Evolutionary conservation across 1,140 invertebrate genomes (phyloP).

Genomic region (Diploscapter pachys): DNA sequence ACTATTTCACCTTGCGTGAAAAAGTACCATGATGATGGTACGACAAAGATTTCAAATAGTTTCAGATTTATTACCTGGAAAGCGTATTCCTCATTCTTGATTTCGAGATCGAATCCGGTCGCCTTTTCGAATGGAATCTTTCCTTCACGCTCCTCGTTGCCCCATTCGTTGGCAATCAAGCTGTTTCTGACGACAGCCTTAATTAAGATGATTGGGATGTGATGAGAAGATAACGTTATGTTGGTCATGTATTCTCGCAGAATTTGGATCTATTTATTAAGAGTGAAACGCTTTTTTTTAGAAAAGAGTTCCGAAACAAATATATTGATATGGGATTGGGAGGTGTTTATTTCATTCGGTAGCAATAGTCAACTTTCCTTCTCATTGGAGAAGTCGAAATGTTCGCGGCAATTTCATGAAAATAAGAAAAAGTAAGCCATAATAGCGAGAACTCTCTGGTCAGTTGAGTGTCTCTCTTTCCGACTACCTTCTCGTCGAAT

Average conservation of each 20-base stretch:
- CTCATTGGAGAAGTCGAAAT: neutral
- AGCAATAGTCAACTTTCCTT: neutral
- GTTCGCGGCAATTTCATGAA: neutral
- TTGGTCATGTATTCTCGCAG: too few relatives aligned
- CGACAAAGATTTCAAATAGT: too few relatives aligned
- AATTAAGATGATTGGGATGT: neutral
- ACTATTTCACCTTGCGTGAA: too few relatives aligned
- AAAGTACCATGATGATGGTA: too few relatives aligned
- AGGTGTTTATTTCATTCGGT: too few relatives aligned
- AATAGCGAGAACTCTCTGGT: neutral
- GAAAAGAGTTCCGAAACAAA: too few relatives aligned
- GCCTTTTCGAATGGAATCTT: slow-evolving; percentile 48
- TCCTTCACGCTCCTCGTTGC: slow-evolving; percentile 57
- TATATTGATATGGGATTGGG: too few relatives aligned
- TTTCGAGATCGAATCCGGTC: slow-evolving; percentile 52
- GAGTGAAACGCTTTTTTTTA: too few relatives aligned
- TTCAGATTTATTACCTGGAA: slow-evolving; percentile 45
- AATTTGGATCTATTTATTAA: too few relatives aligned
- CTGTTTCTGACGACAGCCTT: slow-evolving; percentile 53
- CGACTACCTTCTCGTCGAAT: slow-evolving; percentile 54
- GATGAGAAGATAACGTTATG: too few relatives aligned
- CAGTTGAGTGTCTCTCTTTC: neutral
- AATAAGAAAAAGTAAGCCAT: neutral
- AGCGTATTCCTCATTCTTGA: slow-evolving; percentile 53
- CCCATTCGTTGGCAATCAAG: slow-evolving; percentile 50